Base-by-base conservation (phyloP, 2,888 invertebrate genomes). In the Augochlorella aurata region DNA sequence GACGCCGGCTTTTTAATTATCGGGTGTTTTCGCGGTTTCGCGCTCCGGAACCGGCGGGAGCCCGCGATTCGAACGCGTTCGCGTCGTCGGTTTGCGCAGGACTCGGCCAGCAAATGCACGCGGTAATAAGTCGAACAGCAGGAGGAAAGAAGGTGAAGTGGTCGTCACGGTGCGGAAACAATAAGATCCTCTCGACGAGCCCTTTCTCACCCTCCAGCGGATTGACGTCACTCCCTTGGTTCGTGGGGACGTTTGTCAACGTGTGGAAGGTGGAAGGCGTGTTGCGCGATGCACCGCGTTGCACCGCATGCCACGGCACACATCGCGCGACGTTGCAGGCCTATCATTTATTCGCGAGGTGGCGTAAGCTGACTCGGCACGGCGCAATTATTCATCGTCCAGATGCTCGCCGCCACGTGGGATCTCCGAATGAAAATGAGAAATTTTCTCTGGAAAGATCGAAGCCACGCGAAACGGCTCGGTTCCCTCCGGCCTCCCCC, bases 131-230 rank as follows among this genome's bases (percentile, higher is more conserved):
- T 71, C 71, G 82, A 71, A 71, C 75, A 54, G 71, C 38, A 21
- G 52, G 49, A 24, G 81, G 81, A 44, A 66, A 75, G 82, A 58
- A 81, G 79, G 68, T 79, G 82, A 81, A 81, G 81, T 74, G 75
- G 65, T 50, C 18, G 47, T 16, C 21, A 8, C 29, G n/a, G 38
- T n/a, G 10, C 24, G 47, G 38, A 52, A 18, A 54, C 52, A 81
- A 61, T 61, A 70, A 58, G 61, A 71, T 78, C 21, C 68, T 63
- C 54, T 63, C 54, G 63, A 45, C 76, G 45, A 77, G 67, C 67
- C 74, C 74, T 77, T 82, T 77, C n/a, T 50, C 74, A 71, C 74
- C 77, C 82, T 71, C 47, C 54, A 10, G 63, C 71, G 38, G 78
- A 71, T 68, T 69, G 65, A 75, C 83, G 83, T 83, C 74, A 69